Percentiles rank a stretch among this genome's conserved stretches.
These are phyloP conservation scores for Acanthiza pusilla DNA, from an alignment of 2,797 vertebrate genomes.

Conservation along the genomic window DNA sequence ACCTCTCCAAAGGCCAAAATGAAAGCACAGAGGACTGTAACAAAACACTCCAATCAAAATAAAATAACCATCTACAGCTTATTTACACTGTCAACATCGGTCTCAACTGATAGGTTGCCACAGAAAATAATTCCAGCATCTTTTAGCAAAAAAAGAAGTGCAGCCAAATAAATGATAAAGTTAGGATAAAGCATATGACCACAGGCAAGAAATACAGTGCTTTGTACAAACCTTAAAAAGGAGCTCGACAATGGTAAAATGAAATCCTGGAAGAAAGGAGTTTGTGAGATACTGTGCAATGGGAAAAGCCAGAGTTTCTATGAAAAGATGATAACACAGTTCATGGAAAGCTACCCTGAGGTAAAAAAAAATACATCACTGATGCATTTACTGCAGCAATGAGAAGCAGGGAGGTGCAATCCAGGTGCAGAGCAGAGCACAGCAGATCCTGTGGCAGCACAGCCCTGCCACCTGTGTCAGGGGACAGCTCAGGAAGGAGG, in stretches of 20 bases:
- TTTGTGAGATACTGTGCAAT: not conserved
- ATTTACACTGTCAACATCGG: not conserved
- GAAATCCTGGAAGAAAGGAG: not conserved
- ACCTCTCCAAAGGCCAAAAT: not conserved
- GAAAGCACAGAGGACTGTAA: not conserved
- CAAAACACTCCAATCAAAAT: not conserved
- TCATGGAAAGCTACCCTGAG: not conserved
- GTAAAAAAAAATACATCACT: not conserved
- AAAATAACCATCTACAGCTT: not conserved
- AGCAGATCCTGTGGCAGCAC: not conserved
- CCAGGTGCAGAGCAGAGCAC: not conserved
- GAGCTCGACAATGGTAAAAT: not conserved
- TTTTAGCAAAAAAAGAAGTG: not conserved
- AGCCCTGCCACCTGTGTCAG: not conserved
- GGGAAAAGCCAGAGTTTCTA: not conserved
- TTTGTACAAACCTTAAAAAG: not conserved
- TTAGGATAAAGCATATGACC: not conserved
- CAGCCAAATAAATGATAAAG: not conserved
- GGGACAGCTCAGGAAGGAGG: not conserved
- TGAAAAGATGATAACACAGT: not conserved
- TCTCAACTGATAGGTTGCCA: not conserved
- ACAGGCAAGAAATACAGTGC: not conserved
- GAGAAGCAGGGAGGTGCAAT: not conserved
- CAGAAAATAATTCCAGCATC: not conserved
- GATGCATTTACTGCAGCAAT: not conserved